Percentiles rank a stretch among this genome's conserved stretches.
Evolutionary conservation across 1,140 invertebrate species (phyloP).

Genomic region (Lerema accius): DNA sequence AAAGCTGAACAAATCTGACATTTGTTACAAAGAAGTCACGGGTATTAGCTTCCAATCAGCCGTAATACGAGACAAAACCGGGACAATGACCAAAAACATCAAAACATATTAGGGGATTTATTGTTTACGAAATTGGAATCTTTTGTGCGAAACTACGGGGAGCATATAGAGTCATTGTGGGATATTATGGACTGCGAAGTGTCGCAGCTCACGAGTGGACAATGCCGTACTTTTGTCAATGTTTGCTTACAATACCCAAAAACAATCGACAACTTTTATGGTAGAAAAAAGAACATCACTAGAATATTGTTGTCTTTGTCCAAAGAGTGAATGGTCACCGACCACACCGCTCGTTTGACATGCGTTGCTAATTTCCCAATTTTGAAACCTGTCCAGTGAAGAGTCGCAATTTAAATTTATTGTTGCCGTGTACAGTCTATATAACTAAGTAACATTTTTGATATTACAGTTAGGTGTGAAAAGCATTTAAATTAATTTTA

Average conservation of each 20-base stretch:
- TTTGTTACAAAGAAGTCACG: constrained; percentile 55
- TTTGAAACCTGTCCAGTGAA: constrained; percentile 46
- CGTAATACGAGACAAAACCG: constrained; percentile 50
- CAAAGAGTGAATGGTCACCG: constrained; percentile 55
- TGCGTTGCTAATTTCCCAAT: constrained; percentile 75
- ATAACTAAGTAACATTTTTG: constrained; percentile 4
- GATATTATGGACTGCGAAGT: constrained; percentile 55
- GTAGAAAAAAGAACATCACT: constrained; percentile 49
- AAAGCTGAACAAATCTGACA: constrained; percentile 50
- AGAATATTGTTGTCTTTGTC: constrained; percentile 50
- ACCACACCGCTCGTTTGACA: constrained; percentile 64
- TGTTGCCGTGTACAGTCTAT: constrained; percentile 23
- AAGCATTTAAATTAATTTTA: background rate
- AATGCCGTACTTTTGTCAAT: constrained; percentile 45
- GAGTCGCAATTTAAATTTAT: constrained; percentile 40
- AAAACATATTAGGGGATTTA: constrained; percentile 73
- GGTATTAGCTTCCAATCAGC: constrained; percentile 57
- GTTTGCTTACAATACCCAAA: constrained; percentile 66
- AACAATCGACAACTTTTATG: constrained; percentile 56
- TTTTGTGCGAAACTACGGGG: constrained; percentile 66
- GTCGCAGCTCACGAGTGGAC: constrained; percentile 43
- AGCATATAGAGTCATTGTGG: constrained; percentile 57
- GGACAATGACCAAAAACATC: constrained; percentile 69
- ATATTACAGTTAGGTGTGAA: constrained; percentile 9
- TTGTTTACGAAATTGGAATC: constrained; percentile 71